These are phyloP conservation scores for Gambusia affinis DNA, from an alignment of 2,113 vertebrate species.

Conservation along the genomic window DNA sequence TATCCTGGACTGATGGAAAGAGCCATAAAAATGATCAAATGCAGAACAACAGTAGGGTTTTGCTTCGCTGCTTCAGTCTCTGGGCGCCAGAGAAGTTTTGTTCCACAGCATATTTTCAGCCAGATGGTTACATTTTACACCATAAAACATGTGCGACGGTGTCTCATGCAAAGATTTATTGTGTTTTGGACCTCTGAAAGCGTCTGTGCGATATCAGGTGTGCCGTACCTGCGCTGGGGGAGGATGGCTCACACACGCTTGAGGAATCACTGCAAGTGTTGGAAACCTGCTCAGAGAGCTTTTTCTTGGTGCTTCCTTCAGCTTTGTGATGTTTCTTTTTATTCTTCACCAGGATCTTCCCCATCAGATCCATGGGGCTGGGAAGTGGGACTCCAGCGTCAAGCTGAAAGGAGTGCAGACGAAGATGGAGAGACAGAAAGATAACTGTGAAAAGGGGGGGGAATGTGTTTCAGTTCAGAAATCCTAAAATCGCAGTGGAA, in stretches of 20 bases:
- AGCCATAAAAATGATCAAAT: constrained; percentile 68
- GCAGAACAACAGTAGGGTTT: constrained; percentile 48
- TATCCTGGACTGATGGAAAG: constrained; percentile 60
- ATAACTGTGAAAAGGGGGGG: not conserved
- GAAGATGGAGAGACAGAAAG: not conserved
- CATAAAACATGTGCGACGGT: constrained; percentile 21
- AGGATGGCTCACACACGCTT: constrained; percentile 93
- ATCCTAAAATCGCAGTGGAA: too few relatives aligned
- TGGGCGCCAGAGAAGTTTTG: not conserved
- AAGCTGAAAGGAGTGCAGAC: constrained; percentile 76
- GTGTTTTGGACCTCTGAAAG: not conserved
- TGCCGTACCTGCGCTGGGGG: constrained; percentile 88
- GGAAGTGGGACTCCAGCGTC: constrained; percentile 90
- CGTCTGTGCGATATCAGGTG: not conserved
- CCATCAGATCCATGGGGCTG: constrained; percentile 94
- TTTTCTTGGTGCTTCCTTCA: constrained; percentile 91
- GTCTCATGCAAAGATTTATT: constrained; percentile 9
- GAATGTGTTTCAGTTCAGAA: too few relatives aligned
- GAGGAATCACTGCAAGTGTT: constrained; percentile 93
- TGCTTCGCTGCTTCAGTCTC: constrained; percentile 29
- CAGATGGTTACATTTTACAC: constrained; percentile 17
- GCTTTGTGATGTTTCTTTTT: constrained; percentile 96
- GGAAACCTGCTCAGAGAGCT: constrained; percentile 92
- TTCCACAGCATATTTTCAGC: constrained; percentile 7
- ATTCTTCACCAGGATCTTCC: constrained; percentile 98